Conservation (phyloP, 2,888 invertebrate genomes). For the Theodoxus fluviatilis region DNA sequence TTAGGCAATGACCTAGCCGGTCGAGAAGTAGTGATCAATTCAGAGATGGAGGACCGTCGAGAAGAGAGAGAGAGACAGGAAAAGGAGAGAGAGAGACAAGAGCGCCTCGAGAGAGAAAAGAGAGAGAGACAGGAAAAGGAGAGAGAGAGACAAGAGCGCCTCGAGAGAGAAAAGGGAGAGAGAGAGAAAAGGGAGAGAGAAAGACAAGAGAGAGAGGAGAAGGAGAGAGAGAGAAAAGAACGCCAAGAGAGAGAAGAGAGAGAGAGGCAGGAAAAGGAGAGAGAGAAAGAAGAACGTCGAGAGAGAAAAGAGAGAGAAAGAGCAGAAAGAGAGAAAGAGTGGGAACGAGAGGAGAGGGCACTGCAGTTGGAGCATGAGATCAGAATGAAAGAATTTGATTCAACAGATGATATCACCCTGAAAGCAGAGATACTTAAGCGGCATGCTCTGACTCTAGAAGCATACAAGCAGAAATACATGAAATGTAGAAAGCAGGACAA, state of each 20-base stretch:
- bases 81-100: too few species aligned
- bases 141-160: not conserved
- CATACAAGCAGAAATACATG: too few species aligned
- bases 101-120: too few species aligned
- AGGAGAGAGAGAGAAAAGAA: not conserved
- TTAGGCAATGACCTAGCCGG: not conserved
- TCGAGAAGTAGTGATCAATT: not conserved
- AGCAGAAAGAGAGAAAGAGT: slow-evolving; percentile 5
- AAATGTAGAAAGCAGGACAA: too few species aligned
- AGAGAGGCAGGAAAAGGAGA: not conserved
- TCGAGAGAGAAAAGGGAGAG: not conserved
- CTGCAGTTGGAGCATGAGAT: too few species aligned
- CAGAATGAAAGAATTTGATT: too few species aligned
- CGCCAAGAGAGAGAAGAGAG: not conserved
- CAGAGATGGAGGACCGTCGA: too few species aligned
- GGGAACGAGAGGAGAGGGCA: not conserved
- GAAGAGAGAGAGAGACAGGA: too few species aligned
- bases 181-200: not conserved
- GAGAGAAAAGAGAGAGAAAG: slow-evolving; percentile 1
- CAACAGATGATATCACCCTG: too few species aligned
- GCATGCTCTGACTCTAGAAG: too few species aligned
- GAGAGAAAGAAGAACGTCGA: not conserved
- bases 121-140: too few species aligned
- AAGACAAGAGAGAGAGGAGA: not conserved
- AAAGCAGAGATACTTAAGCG: too few species aligned